phyloP scores from a whole-genome alignment of 2,888 invertebrate species.

The Steinernema scapterisci region DNA sequence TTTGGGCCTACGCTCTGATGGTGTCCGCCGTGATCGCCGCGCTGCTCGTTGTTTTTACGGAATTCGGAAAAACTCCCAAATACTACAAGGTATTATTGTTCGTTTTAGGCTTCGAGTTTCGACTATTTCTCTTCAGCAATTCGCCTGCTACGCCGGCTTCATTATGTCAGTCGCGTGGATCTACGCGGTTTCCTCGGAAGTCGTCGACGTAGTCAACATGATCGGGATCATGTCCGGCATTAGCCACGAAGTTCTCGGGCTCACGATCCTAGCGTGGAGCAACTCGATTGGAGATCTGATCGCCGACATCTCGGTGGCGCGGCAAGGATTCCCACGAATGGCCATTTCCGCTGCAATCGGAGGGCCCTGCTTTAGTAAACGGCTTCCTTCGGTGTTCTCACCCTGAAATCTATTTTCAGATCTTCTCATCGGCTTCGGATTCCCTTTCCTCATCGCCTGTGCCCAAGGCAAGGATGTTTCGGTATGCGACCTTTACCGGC shows the following conservation, averaged over 20 bases:
- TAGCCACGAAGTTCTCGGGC: constrained; percentile 71
- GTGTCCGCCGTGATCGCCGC: constrained; percentile 44
- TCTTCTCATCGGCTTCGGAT: constrained; percentile 60
- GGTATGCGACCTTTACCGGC: too few species aligned
- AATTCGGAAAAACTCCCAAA: constrained; percentile 45
- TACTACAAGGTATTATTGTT: constrained; percentile 52
- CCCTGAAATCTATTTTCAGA: constrained; percentile 42
- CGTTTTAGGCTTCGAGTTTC: background rate
- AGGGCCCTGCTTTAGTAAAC: constrained; percentile 75
- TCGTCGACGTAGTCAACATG: constrained; percentile 73
- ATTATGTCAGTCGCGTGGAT: constrained; percentile 73
- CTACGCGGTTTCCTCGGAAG: constrained; percentile 74
- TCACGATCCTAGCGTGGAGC: constrained; percentile 76
- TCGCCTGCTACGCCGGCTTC: constrained; percentile 72
- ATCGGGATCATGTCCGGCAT: constrained; percentile 72
- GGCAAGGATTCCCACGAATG: constrained; percentile 75
- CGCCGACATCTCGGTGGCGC: constrained; percentile 74
- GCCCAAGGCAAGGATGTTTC: constrained; percentile 52
- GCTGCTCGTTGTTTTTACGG: constrained; percentile 50
- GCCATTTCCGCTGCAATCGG: constrained; percentile 77
- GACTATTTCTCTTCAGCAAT: constrained; percentile 42
- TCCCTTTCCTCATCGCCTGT: constrained; percentile 56
- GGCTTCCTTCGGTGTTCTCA: background rate
- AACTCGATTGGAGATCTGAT: constrained; percentile 75
- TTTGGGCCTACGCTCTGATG: constrained; percentile 48